Evolutionary conservation across 2,113 vertebrate species (phyloP), one percentile per base, ranked within the genome.

Genomic region (Anguilla rostrata): DNA sequence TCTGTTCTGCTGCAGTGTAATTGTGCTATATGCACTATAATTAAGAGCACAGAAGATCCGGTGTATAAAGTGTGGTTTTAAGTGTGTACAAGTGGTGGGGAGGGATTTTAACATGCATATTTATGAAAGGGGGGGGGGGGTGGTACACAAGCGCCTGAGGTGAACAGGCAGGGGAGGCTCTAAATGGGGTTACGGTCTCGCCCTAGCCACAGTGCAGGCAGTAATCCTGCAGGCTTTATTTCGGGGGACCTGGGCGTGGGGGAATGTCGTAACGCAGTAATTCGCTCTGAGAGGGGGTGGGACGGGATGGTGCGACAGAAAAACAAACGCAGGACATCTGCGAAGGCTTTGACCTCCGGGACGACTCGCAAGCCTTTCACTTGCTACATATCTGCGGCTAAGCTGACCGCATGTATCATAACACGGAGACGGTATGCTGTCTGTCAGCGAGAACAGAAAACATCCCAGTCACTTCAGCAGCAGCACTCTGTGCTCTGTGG

Each of bases 211-310:
- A 87, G 91, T 88, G 86, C 93, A 91, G 80, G 88, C 26, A 87
- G 87, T 93, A 89, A 93, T 92, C 86, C 91, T 88, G 91, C 88
- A 85, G 92, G 92, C 91, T 90, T 91, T 94, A 91, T 94, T 94
- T 85, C 94, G 92, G 92, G 92, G 92, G 94, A 94, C 93, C 92
- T 93, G 93, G 93, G 90, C 86, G 88, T 95, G 94, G 91, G 95
- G 94, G 94, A 95, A 95, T 94, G 92, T 91, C 88, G 93, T 95
- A 94, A 95, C 94, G 94, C 94, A 94, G 95, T 95, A 91, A 94
- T 96, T 94, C 93, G 93, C 92, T 93, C 93, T 91, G 87, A 94
- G 92, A 94, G 93, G 94, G 95, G 90, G 91, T 90, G 92, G 92
- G 94, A 92, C 91, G 90, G 90, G 92, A 93, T 93, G 92, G 90